Conservation (phyloP, 1,140 invertebrate species). For the Papilio machaon region DNA sequence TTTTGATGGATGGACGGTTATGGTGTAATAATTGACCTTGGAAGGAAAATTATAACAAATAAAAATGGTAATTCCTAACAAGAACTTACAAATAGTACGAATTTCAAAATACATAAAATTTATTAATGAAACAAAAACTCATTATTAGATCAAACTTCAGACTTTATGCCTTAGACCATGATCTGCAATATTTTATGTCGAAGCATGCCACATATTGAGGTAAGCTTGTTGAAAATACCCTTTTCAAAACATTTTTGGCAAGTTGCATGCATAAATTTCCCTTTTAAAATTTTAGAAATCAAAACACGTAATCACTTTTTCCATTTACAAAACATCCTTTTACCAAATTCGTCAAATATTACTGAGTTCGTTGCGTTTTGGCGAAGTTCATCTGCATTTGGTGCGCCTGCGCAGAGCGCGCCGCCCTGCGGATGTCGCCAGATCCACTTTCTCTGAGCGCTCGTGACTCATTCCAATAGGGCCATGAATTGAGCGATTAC, state of each 20-base stretch:
- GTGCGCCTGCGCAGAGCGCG: neutral
- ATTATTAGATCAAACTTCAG: no score
- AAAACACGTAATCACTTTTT: conserved; percentile 10
- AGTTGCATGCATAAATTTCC: neutral
- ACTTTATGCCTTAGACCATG: no score
- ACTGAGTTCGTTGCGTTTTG: neutral
- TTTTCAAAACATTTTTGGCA: neutral
- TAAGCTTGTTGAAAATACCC: neutral
- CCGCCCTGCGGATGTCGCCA: conserved; percentile 15
- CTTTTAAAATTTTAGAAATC: conserved; percentile 1
- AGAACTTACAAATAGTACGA: no score
- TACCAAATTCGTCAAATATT: conserved; percentile 33
- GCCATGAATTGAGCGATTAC: neutral
- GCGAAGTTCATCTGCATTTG: conserved; percentile 34
- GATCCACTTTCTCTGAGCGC: conserved; percentile 14
- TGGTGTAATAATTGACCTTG: no score
- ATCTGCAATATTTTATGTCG: no score
- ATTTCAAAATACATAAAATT: no score
- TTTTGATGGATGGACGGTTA: no score
- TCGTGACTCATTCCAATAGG: conserved; percentile 6
- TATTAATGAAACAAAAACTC: no score
- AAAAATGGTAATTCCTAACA: no score
- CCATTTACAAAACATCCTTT: conserved; percentile 17
- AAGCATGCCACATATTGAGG: no score
- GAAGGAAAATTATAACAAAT: no score